Base-by-base conservation (phyloP, 2,797 vertebrate species). In the Erpetoichthys calabaricus region DNA sequence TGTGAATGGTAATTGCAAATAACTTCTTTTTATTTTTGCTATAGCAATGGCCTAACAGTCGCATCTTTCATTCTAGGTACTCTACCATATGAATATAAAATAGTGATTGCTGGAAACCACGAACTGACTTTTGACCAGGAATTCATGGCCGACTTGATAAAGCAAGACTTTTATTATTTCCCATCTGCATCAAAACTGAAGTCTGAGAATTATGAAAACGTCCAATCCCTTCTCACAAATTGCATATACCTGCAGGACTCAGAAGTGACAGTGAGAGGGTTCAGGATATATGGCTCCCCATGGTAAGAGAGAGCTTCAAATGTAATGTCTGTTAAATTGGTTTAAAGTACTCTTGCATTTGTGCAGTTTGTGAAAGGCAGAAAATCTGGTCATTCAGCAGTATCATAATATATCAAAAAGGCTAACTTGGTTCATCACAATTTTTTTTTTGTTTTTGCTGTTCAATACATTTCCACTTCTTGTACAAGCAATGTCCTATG, bases 231-330 rank as follows among this genome's bases (percentile, higher is more conserved):
- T 66, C 89, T 97, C 62, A 97, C 93, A 78, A 97, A 97, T 85
- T 94, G 94, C 82, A 90, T 97, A 81, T 97, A 97, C 82, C 89
- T 97, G 69, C 94, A 97, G 79, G 94, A 97, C 78, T 93, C 92
- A 0, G 92, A 97, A 73, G 92, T 95, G 70, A 91, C 89, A 0
- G 91, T 97, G 64, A 79, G 91, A 41, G 93, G 93, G 63, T 95
- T 97, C 85, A 81, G 85, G 60, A 84, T 97, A 77, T 95, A 97
- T 45, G 94, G 93, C 73, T 89, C 94, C 57, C 94, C 94, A 3
- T 97, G 94, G 94, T 97, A 86, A 94, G 93, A 82, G 61, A 42
- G 59, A 64, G 63, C 72, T 70, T 64, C 59, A 52, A 55, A 59
- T 45, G 9, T 55, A 70, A 69, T 55, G 57, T 63, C 25, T 25